These are phyloP conservation scores for Hippocampus abdominalis DNA, from an alignment of 2,113 vertebrate genomes.

Conservation along the genomic window DNA sequence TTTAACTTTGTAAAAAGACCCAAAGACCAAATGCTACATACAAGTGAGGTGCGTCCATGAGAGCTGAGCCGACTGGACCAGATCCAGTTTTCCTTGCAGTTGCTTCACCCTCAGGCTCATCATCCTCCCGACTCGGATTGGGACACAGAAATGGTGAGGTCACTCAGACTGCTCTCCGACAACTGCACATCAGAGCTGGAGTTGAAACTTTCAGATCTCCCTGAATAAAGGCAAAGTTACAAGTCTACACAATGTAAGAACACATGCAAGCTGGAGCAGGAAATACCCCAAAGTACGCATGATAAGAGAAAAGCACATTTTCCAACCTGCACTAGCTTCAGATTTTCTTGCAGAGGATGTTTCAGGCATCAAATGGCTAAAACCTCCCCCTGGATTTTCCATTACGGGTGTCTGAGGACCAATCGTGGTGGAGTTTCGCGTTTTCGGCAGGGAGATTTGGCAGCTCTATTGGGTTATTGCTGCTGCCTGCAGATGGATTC, in stretches of 20 bases:
- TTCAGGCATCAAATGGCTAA: constrained; percentile 29
- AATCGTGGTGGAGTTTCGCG: constrained; percentile 18
- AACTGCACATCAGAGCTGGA: constrained; percentile 34
- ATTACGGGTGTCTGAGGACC: constrained; percentile 29
- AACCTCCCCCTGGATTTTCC: constrained; percentile 34
- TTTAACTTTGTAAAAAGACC: background rate
- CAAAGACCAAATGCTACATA: background rate
- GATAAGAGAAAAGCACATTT: constrained; percentile 1
- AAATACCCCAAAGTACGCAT: background rate
- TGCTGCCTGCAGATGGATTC: constrained; percentile 34
- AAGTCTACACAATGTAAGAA: constrained; percentile 3
- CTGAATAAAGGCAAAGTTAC: constrained; percentile 62
- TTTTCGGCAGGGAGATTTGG: constrained; percentile 43
- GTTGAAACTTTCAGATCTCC: constrained; percentile 31
- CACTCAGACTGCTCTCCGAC: constrained; percentile 63
- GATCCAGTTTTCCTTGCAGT: constrained; percentile 9
- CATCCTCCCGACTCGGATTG: constrained; percentile 71
- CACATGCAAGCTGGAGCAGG: background rate
- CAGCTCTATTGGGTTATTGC: constrained; percentile 21
- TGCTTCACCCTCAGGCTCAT: constrained; percentile 23
- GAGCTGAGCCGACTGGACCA: constrained; percentile 23
- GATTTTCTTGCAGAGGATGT: constrained; percentile 37
- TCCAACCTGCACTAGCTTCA: constrained; percentile 54
- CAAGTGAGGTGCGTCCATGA: constrained; percentile 18
- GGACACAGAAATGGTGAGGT: constrained; percentile 76